Conservation (phyloP, 1,140 invertebrate species). For the Pinna nobilis region DNA sequence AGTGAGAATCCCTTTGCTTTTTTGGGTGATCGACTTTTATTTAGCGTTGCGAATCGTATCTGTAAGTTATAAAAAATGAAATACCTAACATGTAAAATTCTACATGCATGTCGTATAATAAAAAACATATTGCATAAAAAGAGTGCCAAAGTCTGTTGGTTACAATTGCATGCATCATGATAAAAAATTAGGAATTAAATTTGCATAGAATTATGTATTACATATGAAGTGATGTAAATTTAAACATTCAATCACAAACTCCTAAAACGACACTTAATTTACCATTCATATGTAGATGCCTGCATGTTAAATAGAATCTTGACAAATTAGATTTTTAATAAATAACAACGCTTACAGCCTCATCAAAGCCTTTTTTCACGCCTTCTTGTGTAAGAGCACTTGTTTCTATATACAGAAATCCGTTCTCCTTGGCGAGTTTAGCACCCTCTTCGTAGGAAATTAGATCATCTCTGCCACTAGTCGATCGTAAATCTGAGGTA, state of each 20-base stretch:
- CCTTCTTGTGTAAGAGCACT: slow-evolving; percentile 81
- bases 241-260: no score
- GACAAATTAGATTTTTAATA: background rate
- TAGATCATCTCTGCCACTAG: background rate
- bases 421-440: slow-evolving; percentile 44
- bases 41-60: slow-evolving; percentile 2
- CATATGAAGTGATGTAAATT: background rate
- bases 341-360: slow-evolving; percentile 57
- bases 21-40: slow-evolving; percentile 6
- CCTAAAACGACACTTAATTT: no score
- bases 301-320: no score
- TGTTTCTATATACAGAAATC: slow-evolving; percentile 56
- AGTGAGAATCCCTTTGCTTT: background rate
- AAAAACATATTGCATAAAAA: no score
- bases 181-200: no score
- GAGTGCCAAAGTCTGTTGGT: no score
- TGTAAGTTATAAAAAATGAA: slow-evolving; percentile 23
- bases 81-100: no score
- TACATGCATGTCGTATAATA: no score
- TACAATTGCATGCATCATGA: no score
- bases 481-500: slow-evolving; percentile 12
- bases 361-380: slow-evolving; percentile 66
- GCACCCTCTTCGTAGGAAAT: slow-evolving; percentile 89
- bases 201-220: no score
- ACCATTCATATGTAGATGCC: no score